phyloP scores from a whole-genome alignment of 2,113 vertebrate genomes.

The Puffinus mauretanicus region DNA sequence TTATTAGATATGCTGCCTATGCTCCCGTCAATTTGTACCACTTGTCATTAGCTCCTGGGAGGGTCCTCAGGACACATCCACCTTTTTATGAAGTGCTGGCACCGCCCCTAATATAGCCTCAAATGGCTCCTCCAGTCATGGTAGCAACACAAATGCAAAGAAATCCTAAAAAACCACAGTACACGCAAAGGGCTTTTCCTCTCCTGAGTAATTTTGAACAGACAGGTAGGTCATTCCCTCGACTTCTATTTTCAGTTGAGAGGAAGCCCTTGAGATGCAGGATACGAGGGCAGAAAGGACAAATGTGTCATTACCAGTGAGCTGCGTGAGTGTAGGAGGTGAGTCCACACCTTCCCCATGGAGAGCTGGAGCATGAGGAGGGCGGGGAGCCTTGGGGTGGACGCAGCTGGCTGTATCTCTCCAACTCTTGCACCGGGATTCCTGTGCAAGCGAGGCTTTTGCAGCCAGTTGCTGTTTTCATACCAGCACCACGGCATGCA shows the following conservation, averaged over 20 bases:
- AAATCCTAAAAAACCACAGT: background rate
- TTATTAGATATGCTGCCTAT: background rate
- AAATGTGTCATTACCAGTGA: background rate
- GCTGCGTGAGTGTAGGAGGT: background rate
- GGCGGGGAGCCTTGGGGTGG: background rate
- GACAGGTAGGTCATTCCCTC: background rate
- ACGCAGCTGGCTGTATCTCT: background rate
- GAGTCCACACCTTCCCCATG: background rate
- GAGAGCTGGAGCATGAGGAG: background rate
- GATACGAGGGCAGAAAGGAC: background rate
- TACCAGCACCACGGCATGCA: background rate
- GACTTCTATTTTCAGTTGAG: background rate
- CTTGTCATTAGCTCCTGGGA: background rate
- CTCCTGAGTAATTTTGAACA: background rate
- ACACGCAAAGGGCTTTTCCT: background rate
- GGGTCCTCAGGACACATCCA: background rate
- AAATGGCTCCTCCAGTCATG: background rate
- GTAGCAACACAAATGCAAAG: background rate
- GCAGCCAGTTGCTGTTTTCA: background rate
- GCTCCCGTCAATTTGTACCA: background rate
- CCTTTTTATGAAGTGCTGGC: background rate
- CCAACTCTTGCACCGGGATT: fast-evolving
- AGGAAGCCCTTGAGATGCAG: background rate
- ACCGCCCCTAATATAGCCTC: background rate
- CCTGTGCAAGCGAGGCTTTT: background rate